Percentiles rank a stretch among this genome's conserved stretches.
These are phyloP conservation scores for Synergus itoensis DNA, from an alignment of 2,888 invertebrate genomes.

Conservation along the genomic window DNA sequence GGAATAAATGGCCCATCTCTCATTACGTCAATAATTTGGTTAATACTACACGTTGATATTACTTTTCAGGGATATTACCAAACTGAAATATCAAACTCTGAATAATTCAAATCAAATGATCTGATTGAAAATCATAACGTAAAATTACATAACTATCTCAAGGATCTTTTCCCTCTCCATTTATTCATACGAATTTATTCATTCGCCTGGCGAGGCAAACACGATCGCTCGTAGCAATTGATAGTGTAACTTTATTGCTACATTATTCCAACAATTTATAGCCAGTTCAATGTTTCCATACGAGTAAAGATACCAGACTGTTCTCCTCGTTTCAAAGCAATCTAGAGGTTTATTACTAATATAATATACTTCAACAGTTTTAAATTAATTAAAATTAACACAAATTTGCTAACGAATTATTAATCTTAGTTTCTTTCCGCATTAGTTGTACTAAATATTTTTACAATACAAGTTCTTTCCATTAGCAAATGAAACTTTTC, in stretches of 20 bases:
- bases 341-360: neutral
- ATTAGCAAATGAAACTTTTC: constrained; percentile 29
- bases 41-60: neutral
- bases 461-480: constrained; percentile 2
- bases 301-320: constrained; percentile 19
- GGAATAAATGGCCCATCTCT: neutral
- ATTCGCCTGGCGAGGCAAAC: constrained; percentile 41
- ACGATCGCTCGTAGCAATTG: constrained; percentile 50
- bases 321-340: constrained; percentile 19
- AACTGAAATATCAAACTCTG: neutral
- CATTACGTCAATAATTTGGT: constrained; percentile 8
- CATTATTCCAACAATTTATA: constrained; percentile 52
- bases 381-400: no score
- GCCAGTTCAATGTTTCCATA: constrained; percentile 31
- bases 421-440: neutral
- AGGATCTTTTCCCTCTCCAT: constrained; percentile 19
- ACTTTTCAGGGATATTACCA: constrained; percentile 1
- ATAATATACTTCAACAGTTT: neutral
- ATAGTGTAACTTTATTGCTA: constrained; percentile 50
- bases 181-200: constrained; percentile 44
- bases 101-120: neutral
- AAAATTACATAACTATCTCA: constrained; percentile 4
- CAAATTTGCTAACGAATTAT: no score
- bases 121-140: neutral
- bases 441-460: constrained; percentile 4